A percentile compares a stretch with the other conserved stretches of the same genome.
Conservation (phyloP, 2,888 invertebrate genomes). For the Boloria euphrosyne region DNA sequence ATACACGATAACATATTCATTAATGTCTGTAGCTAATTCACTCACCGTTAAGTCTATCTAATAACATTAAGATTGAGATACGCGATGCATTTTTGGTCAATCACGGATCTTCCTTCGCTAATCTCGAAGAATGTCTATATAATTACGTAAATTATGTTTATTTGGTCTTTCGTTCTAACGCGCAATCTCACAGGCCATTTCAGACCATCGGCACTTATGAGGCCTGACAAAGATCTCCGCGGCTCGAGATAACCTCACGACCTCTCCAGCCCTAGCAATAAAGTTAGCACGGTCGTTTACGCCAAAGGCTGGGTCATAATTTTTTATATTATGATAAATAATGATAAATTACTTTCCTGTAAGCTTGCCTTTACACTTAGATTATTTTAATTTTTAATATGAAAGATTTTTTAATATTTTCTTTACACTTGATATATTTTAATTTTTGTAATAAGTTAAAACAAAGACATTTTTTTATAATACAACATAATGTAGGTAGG, state of each 20-base stretch:
- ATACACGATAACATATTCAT: not conserved
- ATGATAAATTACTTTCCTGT: slow-evolving; percentile 7
- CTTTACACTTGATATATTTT: no score
- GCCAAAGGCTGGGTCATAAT: slow-evolving; percentile 28
- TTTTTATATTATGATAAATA: slow-evolving; percentile 23
- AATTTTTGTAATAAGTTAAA: no score
- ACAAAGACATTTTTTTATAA: no score
- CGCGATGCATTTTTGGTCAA: slow-evolving; percentile 52
- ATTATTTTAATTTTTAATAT: no score
- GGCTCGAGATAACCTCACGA: slow-evolving; percentile 56
- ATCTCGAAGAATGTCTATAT: slow-evolving; percentile 40
- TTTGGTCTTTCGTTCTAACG: slow-evolving; percentile 33
- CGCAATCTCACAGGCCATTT: slow-evolving; percentile 41
- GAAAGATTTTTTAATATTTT: no score
- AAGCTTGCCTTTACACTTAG: no score
- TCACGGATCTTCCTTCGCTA: slow-evolving; percentile 47
- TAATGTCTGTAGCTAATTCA: slow-evolving; percentile 25
- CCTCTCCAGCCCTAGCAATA: slow-evolving; percentile 54
- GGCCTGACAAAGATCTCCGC: slow-evolving; percentile 61
- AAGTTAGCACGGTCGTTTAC: slow-evolving; percentile 48
- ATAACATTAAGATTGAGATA: slow-evolving; percentile 56
- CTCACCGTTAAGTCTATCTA: slow-evolving; percentile 46
- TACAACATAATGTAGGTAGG: no score
- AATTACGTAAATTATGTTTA: slow-evolving; percentile 40
- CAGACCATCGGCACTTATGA: slow-evolving; percentile 49